Conservation (phyloP, 2,888 invertebrate genomes). For the Andricus quercusramuli region DNA sequence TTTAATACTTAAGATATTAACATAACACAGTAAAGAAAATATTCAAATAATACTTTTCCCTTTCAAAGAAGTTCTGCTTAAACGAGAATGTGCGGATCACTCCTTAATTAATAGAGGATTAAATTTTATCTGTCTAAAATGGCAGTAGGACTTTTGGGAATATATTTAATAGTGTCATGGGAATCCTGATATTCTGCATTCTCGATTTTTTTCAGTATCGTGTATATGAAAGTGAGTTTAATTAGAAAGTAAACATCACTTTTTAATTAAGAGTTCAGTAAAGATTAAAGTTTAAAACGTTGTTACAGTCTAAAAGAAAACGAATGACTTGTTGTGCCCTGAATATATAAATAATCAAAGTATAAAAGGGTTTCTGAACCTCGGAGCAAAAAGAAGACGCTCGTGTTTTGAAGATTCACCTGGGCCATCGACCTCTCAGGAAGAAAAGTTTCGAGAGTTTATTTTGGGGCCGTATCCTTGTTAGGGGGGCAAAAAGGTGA, state of each 20-base stretch:
- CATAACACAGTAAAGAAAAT: background rate
- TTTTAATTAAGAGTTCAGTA: background rate
- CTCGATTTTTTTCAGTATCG: background rate
- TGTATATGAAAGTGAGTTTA: background rate
- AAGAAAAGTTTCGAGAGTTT: conserved; percentile 14
- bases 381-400: conserved; percentile 17
- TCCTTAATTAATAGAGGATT: background rate
- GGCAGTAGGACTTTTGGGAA: background rate
- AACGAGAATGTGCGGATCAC: background rate
- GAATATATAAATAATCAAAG: background rate
- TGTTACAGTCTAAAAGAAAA: background rate
- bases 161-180: background rate
- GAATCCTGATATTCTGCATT: conserved; percentile 6
- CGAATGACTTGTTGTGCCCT: background rate
- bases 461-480: conserved; percentile 21
- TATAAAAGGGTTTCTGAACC: conserved; percentile 17
- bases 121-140: background rate
- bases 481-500: background rate
- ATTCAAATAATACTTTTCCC: background rate
- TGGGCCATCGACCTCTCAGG: conserved; percentile 12
- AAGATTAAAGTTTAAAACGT: background rate
- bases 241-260: background rate
- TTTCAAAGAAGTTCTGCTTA: background rate
- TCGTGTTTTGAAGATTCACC: conserved; percentile 1
- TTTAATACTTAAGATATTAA: conserved; percentile 12